These are phyloP conservation scores for Amblyjoppa proteus DNA, from an alignment of 2,888 invertebrate species.

Conservation along the genomic window DNA sequence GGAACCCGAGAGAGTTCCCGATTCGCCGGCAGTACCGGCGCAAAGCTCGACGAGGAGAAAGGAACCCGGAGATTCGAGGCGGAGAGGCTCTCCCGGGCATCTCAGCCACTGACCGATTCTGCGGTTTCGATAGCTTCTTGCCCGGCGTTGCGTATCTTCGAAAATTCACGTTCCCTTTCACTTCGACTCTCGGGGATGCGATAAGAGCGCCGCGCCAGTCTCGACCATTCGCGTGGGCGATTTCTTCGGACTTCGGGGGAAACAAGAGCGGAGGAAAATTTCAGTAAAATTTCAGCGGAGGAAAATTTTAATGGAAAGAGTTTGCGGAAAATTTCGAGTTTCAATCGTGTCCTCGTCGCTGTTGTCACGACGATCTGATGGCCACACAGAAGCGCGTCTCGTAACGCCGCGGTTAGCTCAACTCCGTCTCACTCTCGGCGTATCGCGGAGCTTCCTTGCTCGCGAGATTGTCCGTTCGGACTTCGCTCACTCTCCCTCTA, in stretches of 20 bases:
- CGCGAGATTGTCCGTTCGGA: not conserved
- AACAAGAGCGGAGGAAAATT: constrained; percentile 27
- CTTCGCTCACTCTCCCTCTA: constrained; percentile 39
- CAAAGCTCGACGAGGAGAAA: constrained; percentile 53
- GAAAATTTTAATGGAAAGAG: not conserved
- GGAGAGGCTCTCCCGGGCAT: constrained; percentile 21
- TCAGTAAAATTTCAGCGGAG: not conserved
- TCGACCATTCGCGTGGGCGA: constrained; percentile 52
- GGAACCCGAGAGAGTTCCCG: constrained; percentile 35
- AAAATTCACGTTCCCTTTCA: constrained; percentile 81
- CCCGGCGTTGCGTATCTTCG: constrained; percentile 69
- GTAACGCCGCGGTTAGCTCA: not conserved
- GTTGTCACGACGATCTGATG: not conserved
- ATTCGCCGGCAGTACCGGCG: constrained; percentile 51
- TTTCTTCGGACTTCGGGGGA: constrained; percentile 62
- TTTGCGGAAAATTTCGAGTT: not conserved
- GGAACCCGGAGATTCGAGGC: constrained; percentile 49
- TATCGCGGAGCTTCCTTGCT: not conserved
- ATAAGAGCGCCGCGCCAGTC: constrained; percentile 13
- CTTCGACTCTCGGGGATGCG: constrained; percentile 67
- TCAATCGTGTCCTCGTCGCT: not conserved
- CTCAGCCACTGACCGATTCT: constrained; percentile 46
- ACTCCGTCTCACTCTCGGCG: constrained; percentile 32
- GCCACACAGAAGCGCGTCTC: not conserved
- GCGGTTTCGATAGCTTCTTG: constrained; percentile 39